Evolutionary conservation across 2,113 vertebrate species (phyloP).

Genomic region (Condylura cristata): DNA sequence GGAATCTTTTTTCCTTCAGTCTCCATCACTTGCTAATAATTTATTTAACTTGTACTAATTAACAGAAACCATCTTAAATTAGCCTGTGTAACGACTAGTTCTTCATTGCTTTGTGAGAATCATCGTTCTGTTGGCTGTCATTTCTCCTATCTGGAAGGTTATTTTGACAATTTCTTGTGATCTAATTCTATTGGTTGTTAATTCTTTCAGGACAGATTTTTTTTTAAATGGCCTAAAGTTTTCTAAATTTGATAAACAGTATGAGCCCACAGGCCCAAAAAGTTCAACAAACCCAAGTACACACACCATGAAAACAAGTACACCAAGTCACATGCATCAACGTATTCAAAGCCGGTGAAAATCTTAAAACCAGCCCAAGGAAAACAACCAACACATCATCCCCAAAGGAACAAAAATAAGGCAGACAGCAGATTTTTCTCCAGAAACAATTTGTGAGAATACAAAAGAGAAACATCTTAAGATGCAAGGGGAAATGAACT

Average conservation of each 20-base stretch:
- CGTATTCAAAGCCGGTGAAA: neutral
- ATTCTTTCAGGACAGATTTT: neutral
- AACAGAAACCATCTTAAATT: neutral
- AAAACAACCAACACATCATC: no score
- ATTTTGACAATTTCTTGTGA: neutral
- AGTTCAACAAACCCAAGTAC: neutral
- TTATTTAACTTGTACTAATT: neutral
- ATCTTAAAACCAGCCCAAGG: neutral
- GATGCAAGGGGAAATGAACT: neutral
- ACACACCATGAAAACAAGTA: neutral
- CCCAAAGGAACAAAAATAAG: neutral
- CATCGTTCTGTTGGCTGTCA: neutral
- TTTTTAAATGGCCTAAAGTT: neutral
- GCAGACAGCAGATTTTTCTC: neutral
- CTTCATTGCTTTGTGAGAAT: neutral
- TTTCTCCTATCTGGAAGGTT: slow-evolving; percentile 13
- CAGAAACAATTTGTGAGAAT: neutral
- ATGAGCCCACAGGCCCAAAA: neutral
- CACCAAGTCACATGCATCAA: neutral
- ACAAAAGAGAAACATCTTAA: neutral
- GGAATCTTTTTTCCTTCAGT: neutral
- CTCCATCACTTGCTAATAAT: no score
- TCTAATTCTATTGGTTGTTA: neutral
- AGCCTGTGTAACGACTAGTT: neutral
- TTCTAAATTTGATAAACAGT: neutral